These are phyloP conservation scores for Galerucella pusilla DNA, from an alignment of 2,888 invertebrate genomes.

Conservation along the genomic window DNA sequence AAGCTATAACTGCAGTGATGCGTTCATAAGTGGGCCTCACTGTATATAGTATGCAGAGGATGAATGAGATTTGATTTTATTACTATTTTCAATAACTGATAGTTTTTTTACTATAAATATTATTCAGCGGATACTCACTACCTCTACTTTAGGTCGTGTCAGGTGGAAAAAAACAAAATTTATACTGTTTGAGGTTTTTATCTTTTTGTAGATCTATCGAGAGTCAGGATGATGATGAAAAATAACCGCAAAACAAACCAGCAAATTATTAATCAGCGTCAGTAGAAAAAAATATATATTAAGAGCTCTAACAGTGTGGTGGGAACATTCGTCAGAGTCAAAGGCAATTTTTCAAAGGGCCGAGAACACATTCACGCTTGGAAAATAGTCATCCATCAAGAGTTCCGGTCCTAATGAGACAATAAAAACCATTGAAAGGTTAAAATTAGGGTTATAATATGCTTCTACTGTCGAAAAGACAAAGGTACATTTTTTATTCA, in stretches of 20 bases:
- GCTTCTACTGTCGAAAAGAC: not conserved
- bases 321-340: slow-evolving; percentile 46
- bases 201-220: not conserved
- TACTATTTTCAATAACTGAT: too few relatives aligned
- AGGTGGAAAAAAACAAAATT: too few relatives aligned
- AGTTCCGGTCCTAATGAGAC: slow-evolving; percentile 58
- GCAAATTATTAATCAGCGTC: slow-evolving; percentile 34
- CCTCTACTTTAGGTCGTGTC: too few relatives aligned
- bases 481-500: not conserved
- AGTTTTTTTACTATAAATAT: too few relatives aligned
- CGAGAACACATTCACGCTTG: slow-evolving; percentile 60
- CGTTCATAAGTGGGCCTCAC: too few relatives aligned
- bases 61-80: too few relatives aligned
- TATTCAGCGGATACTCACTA: too few relatives aligned
- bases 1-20: too few relatives aligned
- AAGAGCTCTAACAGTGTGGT: slow-evolving; percentile 33
- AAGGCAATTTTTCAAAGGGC: slow-evolving; percentile 60
- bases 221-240: slow-evolving; percentile 13
- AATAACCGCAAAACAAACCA: slow-evolving; percentile 25
- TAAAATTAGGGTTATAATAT: slow-evolving; percentile 2
- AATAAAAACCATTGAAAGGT: slow-evolving; percentile 27
- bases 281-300: slow-evolving; percentile 27
- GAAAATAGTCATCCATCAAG: slow-evolving; percentile 61
- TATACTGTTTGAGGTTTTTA: too few relatives aligned
- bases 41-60: too few relatives aligned